phyloP scores from a whole-genome alignment of 2,888 invertebrate species.

The Conops quadrifasciatus region DNA sequence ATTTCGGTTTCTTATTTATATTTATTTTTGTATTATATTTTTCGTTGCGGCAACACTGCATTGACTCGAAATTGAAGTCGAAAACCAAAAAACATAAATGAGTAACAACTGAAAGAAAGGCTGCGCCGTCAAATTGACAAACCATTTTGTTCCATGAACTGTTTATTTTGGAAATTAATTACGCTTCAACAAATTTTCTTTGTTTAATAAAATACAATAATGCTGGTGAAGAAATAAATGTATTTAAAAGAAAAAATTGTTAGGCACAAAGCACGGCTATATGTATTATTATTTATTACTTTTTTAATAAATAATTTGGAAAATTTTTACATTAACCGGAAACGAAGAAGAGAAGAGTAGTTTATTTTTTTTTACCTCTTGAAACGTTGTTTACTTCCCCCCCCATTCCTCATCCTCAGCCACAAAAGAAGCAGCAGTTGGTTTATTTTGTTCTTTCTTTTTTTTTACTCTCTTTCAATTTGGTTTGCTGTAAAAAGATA shows the following conservation, averaged over 20 bases:
- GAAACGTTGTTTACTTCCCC: slow-evolving; percentile 24
- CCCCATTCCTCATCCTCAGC: slow-evolving; percentile 22
- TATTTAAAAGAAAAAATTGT: slow-evolving; percentile 44
- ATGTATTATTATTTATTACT: slow-evolving; percentile 54
- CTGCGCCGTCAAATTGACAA: not conserved
- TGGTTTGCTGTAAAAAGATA: too few relatives aligned
- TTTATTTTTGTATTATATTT: slow-evolving; percentile 3
- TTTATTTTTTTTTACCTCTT: slow-evolving; percentile 30
- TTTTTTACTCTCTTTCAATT: too few relatives aligned
- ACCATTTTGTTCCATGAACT: not conserved
- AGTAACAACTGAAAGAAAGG: slow-evolving; percentile 5
- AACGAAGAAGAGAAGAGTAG: slow-evolving; percentile 38
- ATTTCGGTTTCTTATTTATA: slow-evolving; percentile 12
- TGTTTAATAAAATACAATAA: slow-evolving; percentile 41
- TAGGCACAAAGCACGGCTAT: slow-evolving; percentile 45
- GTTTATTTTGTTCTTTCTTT: too few relatives aligned
- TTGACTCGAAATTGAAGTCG: slow-evolving; percentile 17
- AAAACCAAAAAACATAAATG: too few relatives aligned
- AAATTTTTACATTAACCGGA: slow-evolving; percentile 50
- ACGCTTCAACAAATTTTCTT: slow-evolving; percentile 43
- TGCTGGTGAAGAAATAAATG: slow-evolving; percentile 30
- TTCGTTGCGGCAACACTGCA: not conserved
- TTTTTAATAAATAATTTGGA: slow-evolving; percentile 58
- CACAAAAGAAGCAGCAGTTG: not conserved
- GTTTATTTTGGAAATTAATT: slow-evolving; percentile 24